Conservation (phyloP, 2,113 vertebrate species). For the Megaleporinus macrocephalus region DNA sequence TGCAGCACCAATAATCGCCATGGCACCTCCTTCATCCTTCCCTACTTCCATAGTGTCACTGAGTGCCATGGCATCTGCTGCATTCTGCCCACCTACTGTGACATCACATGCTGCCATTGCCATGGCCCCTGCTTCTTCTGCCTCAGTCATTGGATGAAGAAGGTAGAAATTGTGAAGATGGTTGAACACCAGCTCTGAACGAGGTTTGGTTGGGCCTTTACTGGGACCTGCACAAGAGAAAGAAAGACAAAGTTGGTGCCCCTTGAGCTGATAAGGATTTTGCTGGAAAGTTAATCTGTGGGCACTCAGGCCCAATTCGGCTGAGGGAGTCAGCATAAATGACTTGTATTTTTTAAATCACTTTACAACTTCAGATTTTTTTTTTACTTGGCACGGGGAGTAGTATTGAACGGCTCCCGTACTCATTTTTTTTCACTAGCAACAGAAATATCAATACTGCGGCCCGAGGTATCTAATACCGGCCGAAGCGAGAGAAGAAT, state of each 20-base stretch:
- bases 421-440: constrained; percentile 29
- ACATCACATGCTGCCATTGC: constrained; percentile 7
- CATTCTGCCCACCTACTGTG: constrained; percentile 21
- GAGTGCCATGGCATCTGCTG: neutral
- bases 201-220: constrained; percentile 1
- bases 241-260: constrained; percentile 24
- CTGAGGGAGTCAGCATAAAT: constrained; percentile 6
- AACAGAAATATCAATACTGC: constrained; percentile 40
- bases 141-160: constrained; percentile 26
- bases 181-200: too few species aligned
- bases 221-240: neutral
- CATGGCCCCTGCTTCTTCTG: constrained; percentile 15
- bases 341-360: neutral
- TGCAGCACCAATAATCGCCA: neutral
- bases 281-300: neutral
- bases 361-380: neutral
- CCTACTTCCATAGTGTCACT: neutral
- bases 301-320: constrained; percentile 17
- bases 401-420: constrained; percentile 18
- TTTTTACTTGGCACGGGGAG: constrained; percentile 21
- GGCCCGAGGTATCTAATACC: constrained; percentile 21
- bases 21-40: constrained; percentile 5
- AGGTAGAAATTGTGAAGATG: neutral
- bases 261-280: neutral
- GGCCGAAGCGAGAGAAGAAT: neutral